Evolutionary conservation across 2,888 invertebrate genomes (phyloP).

Genomic region (Lasius platythorax): DNA sequence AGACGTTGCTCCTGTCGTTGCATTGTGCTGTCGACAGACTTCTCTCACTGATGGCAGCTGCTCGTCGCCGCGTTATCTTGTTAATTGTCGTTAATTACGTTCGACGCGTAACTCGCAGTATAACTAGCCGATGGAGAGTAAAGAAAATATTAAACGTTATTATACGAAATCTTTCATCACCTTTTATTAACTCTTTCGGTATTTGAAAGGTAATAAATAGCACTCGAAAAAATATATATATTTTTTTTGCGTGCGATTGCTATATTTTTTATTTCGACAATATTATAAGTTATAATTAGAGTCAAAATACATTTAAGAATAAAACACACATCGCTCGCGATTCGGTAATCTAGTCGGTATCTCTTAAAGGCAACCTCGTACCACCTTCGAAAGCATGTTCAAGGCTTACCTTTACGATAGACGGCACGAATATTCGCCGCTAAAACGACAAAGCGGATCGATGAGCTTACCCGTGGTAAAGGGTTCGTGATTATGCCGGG

Average conservation of each 20-base stretch:
- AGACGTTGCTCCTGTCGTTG: conserved; percentile 31
- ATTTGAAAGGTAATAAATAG: not conserved
- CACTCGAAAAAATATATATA: not conserved
- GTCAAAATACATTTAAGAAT: not conserved
- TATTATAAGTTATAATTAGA: not conserved
- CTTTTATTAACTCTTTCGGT: not conserved
- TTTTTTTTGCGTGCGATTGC: not conserved
- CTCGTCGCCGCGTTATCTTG: not conserved
- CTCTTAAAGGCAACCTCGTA: conserved; percentile 20
- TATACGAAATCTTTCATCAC: not conserved
- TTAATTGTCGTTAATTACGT: not conserved
- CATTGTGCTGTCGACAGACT: conserved; percentile 49
- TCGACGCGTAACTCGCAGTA: not conserved
- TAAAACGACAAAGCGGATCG: conserved; percentile 72
- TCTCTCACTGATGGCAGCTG: conserved; percentile 1
- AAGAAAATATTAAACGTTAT: not conserved
- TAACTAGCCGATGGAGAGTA: not conserved
- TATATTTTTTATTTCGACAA: not conserved
- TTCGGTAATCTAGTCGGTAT: not conserved
- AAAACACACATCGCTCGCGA: conserved; percentile 8
- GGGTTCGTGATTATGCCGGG: conserved; percentile 82
- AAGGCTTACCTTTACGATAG: conserved; percentile 72
- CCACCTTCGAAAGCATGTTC: conserved; percentile 60
- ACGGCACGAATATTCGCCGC: conserved; percentile 62
- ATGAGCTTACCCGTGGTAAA: conserved; percentile 71